Conservation (phyloP, 2,888 invertebrate species). For the Rosalia funebris region DNA sequence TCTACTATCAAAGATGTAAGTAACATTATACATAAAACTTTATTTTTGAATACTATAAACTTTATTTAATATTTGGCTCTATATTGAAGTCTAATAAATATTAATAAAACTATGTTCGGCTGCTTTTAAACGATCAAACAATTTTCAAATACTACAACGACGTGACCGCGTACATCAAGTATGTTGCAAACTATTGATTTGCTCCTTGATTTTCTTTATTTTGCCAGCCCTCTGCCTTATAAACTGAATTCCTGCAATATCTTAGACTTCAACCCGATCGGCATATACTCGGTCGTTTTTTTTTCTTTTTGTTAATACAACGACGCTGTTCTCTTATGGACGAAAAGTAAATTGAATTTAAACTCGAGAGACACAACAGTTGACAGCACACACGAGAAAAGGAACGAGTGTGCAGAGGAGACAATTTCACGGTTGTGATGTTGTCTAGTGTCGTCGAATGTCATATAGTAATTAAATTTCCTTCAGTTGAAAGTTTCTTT, state of each 20-base stretch:
- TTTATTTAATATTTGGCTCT: no score
- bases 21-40: no score
- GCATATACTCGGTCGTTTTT: conserved; percentile 5
- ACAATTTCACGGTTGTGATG: conserved; percentile 3
- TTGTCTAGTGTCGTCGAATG: neutral
- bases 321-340: conserved; percentile 1
- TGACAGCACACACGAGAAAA: neutral
- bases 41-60: no score
- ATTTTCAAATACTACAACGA: neutral
- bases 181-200: conserved; percentile 1
- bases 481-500: neutral
- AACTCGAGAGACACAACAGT: conserved; percentile 8
- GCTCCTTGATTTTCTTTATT: conserved; percentile 9
- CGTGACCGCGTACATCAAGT: neutral
- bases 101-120: no score
- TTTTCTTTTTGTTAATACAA: conserved; percentile 15
- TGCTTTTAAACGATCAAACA: no score
- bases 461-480: neutral
- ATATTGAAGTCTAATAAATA: no score
- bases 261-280: conserved; percentile 4
- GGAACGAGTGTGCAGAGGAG: neutral
- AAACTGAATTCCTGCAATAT: conserved; percentile 9
- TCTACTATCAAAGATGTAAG: no score
- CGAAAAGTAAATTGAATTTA: conserved; percentile 18
- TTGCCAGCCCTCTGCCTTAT: neutral